These are phyloP conservation scores for Tipula vernalis DNA, from an alignment of 2,888 invertebrate species.

Conservation along the genomic window DNA sequence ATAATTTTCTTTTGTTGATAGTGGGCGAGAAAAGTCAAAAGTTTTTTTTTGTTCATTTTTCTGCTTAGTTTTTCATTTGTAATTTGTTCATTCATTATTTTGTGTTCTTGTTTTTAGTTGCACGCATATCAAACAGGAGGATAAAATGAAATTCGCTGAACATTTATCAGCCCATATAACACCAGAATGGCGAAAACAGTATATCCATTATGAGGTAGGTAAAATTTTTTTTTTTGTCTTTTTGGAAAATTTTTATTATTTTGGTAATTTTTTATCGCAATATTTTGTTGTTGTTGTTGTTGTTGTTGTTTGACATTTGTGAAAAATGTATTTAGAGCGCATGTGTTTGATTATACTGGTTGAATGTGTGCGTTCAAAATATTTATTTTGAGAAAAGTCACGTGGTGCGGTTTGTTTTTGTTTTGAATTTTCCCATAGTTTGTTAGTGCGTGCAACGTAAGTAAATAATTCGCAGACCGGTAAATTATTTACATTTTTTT, in stretches of 20 bases:
- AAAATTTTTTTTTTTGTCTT: not conserved
- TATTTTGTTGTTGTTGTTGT: not conserved
- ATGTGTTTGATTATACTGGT: not conserved
- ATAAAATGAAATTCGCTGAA: conserved; percentile 76
- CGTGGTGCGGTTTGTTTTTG: not conserved
- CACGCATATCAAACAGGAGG: not conserved
- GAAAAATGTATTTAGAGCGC: not conserved
- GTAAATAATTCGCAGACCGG: not conserved
- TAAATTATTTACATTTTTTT: not conserved
- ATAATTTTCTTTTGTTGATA: not conserved
- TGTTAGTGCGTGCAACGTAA: not conserved
- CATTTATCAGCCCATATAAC: conserved; percentile 80
- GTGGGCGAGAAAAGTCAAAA: not conserved
- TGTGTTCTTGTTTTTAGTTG: not conserved
- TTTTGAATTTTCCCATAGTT: not conserved
- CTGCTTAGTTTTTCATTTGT: not conserved
- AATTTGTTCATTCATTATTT: not conserved
- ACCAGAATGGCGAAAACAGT: conserved; percentile 88
- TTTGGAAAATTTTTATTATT: not conserved
- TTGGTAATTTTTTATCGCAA: not conserved
- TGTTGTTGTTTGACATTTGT: conserved; percentile 4
- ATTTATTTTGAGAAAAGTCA: not conserved
- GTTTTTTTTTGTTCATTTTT: not conserved
- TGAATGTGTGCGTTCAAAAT: not conserved
- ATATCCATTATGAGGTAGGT: conserved; percentile 56